Evolutionary conservation across 2,888 invertebrate species (phyloP).

Genomic region (Drosophila multiciliata): DNA sequence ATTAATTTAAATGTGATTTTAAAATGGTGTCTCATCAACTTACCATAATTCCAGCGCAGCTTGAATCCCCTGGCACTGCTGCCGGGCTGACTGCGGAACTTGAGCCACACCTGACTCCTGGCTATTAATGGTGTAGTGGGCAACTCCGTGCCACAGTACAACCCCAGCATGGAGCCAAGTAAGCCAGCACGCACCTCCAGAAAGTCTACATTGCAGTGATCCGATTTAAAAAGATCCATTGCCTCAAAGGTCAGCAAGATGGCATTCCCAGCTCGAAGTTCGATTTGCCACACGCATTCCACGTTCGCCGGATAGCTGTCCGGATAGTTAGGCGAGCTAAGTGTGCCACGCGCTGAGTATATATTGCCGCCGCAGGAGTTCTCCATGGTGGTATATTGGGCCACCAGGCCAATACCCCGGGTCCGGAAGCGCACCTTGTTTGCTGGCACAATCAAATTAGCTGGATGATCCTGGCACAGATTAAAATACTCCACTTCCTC

Average conservation of each 20-base stretch:
- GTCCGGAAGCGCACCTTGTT: constrained; percentile 55
- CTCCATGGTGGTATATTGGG: constrained; percentile 85
- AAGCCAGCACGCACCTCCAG: constrained; percentile 90
- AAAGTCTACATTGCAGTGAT: constrained; percentile 93
- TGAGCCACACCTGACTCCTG: constrained; percentile 89
- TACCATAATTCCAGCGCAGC: constrained; percentile 89
- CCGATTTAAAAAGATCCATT: constrained; percentile 89
- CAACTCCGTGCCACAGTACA: constrained; percentile 89
- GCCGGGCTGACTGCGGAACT: constrained; percentile 89
- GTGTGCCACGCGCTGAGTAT: constrained; percentile 87
- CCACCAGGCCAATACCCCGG: constrained; percentile 64
- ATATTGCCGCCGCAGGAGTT: constrained; percentile 90
- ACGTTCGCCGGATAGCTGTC: constrained; percentile 88
- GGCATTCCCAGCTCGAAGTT: constrained; percentile 89
- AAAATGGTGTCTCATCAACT: constrained; percentile 49
- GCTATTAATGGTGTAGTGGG: constrained; percentile 87
- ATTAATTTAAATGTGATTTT: not conserved
- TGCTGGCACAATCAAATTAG: constrained; percentile 56
- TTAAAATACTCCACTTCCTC: constrained; percentile 52
- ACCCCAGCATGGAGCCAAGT: constrained; percentile 88
- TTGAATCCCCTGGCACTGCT: constrained; percentile 89
- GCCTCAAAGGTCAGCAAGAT: constrained; percentile 88
- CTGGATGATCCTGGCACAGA: constrained; percentile 62
- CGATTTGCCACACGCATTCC: constrained; percentile 91
- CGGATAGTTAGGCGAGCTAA: constrained; percentile 90